Conservation (phyloP, 2,797 vertebrate species). For the Myotis myotis region DNA sequence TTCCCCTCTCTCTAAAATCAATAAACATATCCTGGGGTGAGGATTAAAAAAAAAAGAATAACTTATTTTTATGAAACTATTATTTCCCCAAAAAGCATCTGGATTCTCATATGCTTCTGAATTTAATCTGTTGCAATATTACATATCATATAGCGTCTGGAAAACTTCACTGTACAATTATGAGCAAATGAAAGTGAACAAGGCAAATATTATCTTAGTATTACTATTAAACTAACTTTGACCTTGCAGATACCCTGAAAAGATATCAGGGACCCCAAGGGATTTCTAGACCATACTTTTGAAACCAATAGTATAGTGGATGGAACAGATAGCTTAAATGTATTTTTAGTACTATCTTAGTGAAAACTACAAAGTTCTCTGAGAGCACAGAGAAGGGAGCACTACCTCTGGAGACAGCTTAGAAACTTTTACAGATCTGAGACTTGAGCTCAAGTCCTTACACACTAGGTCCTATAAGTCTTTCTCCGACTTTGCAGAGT, state of each 20-base stretch:
- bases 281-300: not conserved
- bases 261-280: not conserved
- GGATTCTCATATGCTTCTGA: not conserved
- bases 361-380: slow-evolving; percentile 8
- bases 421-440: not conserved
- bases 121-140: not conserved
- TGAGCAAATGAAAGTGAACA: not conserved
- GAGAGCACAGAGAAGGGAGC: not conserved
- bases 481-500: not conserved
- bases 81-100: slow-evolving; percentile 7
- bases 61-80: not conserved
- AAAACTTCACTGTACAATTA: not conserved
- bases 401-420: not conserved
- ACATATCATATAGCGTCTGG: not conserved
- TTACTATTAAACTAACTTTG: not conserved
- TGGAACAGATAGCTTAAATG: not conserved
- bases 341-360: not conserved
- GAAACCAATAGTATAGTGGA: not conserved
- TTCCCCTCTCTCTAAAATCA: not conserved
- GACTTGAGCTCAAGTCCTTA: not conserved
- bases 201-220: not conserved
- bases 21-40: not conserved
- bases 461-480: not conserved
- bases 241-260: not conserved
- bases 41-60: not conserved